Percentiles rank a stretch among this genome's conserved stretches.
Evolutionary conservation across 2,113 vertebrate genomes (phyloP).

Genomic region (Pterocles burchelli): DNA sequence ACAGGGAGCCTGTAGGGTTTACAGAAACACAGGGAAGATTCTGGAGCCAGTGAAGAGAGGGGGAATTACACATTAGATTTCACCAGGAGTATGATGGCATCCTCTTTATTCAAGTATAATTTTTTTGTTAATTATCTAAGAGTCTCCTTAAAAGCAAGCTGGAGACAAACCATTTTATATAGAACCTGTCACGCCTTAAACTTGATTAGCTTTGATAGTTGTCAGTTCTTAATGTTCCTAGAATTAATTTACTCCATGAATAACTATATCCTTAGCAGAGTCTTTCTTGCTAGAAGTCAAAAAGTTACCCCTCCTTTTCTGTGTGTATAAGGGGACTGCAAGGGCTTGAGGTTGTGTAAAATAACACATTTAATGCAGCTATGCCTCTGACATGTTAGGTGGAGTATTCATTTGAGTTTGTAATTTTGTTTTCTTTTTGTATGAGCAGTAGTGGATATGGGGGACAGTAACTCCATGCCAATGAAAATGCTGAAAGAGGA

Average conservation of each 20-base stretch:
- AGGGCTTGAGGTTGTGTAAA: neutral
- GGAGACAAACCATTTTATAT: neutral
- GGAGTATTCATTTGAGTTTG: neutral
- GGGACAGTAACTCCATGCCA: slow-evolving; percentile 74
- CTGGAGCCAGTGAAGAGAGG: neutral
- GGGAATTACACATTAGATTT: neutral
- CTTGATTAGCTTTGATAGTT: neutral
- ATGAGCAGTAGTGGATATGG: slow-evolving; percentile 85
- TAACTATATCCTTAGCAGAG: neutral
- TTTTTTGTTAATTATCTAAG: neutral
- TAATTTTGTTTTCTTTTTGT: slow-evolving; percentile 24
- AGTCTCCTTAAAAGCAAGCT: neutral
- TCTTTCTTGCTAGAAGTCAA: neutral
- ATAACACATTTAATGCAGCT: neutral
- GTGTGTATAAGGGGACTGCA: neutral
- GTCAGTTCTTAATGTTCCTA: neutral
- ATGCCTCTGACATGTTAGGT: neutral
- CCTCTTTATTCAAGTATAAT: neutral
- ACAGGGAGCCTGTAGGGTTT: neutral
- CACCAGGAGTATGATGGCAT: neutral
- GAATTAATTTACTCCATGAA: neutral
- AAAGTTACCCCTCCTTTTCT: neutral
- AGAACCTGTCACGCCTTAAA: neutral
- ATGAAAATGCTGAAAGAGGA: slow-evolving; percentile 85
- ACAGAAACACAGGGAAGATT: neutral